Base-by-base conservation (phyloP, 1,140 invertebrate species). In the Rhynchophorus ferrugineus region DNA sequence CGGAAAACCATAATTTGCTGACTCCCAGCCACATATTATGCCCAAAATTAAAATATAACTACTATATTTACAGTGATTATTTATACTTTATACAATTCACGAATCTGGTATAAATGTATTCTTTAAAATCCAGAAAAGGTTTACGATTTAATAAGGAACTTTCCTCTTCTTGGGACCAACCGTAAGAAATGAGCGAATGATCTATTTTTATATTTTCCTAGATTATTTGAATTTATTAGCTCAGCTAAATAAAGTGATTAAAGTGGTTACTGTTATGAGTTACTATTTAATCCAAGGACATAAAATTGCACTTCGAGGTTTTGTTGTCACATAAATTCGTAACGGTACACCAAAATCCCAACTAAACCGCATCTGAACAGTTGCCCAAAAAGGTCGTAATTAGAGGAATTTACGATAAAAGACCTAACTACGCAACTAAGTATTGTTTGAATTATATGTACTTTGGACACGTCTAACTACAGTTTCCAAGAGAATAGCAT, bases 381-480 rank as follows among this genome's bases (percentile, higher is more conserved):
- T 36, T 44, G 46, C 43, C 44, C 45, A 54, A 39, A 48, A 29
- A 52, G 45, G 42, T 39, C 36, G 54, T 47, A 56, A 50, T 36
- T 54, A 33, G 45, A 45, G 57, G 50, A 58, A 55, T 50, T 57
- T 44, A 61, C 56, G 61, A 63, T 58, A 61, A 60, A 62, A 29
- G 53, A 60, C 58, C 48, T 61, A 59, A 47, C 57, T 66, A 63
- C 41, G 39, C 54, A 56, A 49, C 49, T 48, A 66, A 66, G 57
- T 64, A 66, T 61, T 60, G 44, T 58, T 57, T 46, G 58, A 57
- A 49, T 57, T 54, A 47, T 61, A 62, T 61, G 54, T 63, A 58
- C 59, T 62, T 61, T 65, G 59, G 60, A 67, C 63, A 65, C 64
- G 60, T 52, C 63, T 65, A 67, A 48, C 63, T 65, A 67, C 58